Percentiles rank a stretch among this genome's conserved stretches.
Conservation (phyloP, 2,797 vertebrate species). For the Lophius americanus region DNA sequence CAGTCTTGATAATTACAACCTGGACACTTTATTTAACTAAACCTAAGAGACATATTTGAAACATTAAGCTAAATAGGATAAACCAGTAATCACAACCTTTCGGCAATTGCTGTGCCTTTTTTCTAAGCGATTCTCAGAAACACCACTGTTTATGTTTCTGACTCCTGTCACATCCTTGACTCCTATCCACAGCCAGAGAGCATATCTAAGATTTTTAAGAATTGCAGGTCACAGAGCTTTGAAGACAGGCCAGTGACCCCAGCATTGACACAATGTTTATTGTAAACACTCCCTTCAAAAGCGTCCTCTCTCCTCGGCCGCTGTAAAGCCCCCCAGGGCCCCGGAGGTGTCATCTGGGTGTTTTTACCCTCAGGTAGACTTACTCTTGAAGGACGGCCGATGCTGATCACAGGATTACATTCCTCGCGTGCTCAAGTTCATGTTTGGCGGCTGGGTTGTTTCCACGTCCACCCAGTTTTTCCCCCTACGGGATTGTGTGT, state of each 20-base stretch:
- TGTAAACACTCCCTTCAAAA: slow-evolving; percentile 73
- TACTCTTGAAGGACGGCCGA: slow-evolving; percentile 9
- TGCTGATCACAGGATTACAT: slow-evolving; percentile 18
- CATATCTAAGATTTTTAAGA: slow-evolving; percentile 75
- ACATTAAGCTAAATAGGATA: too few species aligned
- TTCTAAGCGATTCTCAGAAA: slow-evolving; percentile 1
- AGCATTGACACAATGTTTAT: slow-evolving; percentile 68
- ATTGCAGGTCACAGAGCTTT: slow-evolving; percentile 73
- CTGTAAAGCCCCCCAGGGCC: slow-evolving; percentile 37
- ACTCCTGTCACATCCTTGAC: slow-evolving; percentile 61
- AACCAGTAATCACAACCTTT: slow-evolving; percentile 9
- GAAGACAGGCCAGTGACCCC: slow-evolving; percentile 66
- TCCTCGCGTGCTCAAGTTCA: not conserved
- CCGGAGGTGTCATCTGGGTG: slow-evolving; percentile 26
- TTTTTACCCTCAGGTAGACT: slow-evolving; percentile 28
- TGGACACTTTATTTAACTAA: too few species aligned
- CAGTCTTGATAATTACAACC: too few species aligned
- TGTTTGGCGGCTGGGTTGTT: slow-evolving; percentile 2
- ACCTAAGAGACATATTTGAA: too few species aligned
- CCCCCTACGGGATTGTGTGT: not conserved
- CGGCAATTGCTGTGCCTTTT: slow-evolving; percentile 37
- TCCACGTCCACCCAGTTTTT: slow-evolving; percentile 17
- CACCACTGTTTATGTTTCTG: slow-evolving; percentile 64
- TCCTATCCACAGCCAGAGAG: slow-evolving; percentile 62
- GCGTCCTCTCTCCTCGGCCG: slow-evolving; percentile 26